phyloP scores from a whole-genome alignment of 1,140 invertebrate genomes.

The Zaprionus ghesquierei region DNA sequence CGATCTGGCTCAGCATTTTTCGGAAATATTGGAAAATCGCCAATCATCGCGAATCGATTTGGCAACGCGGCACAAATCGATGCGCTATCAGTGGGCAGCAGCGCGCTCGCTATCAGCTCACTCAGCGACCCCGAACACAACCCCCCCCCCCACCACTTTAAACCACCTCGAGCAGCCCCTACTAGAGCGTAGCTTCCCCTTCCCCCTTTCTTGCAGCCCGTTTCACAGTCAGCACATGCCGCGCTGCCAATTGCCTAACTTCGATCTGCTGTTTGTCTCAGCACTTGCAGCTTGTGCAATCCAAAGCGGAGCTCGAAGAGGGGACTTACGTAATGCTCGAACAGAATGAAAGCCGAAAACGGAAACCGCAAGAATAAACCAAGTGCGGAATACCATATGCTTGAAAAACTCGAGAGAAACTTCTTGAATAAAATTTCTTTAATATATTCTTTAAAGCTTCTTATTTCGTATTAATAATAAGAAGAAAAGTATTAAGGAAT shows the following conservation, averaged over 20 bases:
- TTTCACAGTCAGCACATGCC: constrained; percentile 8
- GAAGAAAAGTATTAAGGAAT: no score
- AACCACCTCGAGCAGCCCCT: no score
- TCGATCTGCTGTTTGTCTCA: constrained; percentile 2
- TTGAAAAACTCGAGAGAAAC: no score
- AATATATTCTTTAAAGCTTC: no score
- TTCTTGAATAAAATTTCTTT: no score
- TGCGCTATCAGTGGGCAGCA: constrained; percentile 27
- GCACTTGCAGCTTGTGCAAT: not conserved
- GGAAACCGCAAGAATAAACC: not conserved
- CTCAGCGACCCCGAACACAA: not conserved
- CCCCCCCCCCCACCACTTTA: rapidly evolving
- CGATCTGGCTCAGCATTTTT: constrained; percentile 41
- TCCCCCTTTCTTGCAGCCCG: not conserved
- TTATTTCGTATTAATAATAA: no score
- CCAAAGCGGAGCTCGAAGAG: not conserved
- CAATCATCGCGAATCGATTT: constrained; percentile 12
- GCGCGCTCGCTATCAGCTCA: not conserved
- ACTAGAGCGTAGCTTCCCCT: no score
- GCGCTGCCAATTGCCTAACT: constrained; percentile 15
- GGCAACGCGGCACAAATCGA: constrained; percentile 18
- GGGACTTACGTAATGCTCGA: not conserved
- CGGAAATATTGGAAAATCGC: constrained; percentile 1
- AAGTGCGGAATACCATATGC: not conserved
- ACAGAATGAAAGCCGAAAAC: not conserved